Evolutionary conservation across 2,113 vertebrate species (phyloP), one percentile per base, ranked within the genome.

Genomic region (Pyxicephalus adspersus): DNA sequence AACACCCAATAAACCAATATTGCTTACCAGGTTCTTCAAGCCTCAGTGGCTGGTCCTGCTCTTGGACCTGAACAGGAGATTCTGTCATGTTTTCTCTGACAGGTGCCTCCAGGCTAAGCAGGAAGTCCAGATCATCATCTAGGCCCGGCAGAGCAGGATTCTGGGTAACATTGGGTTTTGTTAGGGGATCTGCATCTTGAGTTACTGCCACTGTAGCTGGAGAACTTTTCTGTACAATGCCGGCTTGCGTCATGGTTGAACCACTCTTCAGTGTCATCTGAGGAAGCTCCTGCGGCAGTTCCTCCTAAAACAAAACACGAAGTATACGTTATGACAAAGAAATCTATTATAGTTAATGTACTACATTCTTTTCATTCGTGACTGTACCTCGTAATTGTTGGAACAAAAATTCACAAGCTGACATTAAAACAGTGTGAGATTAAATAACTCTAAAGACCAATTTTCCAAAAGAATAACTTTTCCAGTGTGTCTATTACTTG

Each of bases 81-180:
- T 45, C 55, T 15, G 64, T 6, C 2, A 67, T 81, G 67, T 70
- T 84, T 20, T 68, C 84, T 78, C 71, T 78, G 17, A 83, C 17
- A 2, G 95, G 91, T 17, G 89, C 92, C 80, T 96, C 91, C 84
- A 98, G 88, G 84, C 84, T 87, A 26, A 98, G 93, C 76, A 99
- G 90, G 84, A 90, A 85, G 83, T 98, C 96, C 64, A 98, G 89
- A 76, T 98, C 96, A 77, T 96, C 91, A 29, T 97, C 95, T 23
- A 90, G 83, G 9, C n/a, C 50, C 3, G 51, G 22, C 5, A 11
- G 26, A 23, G 23, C 15, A 4, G 50, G 50, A 2, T 65, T n/a
- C 3, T 19, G 20, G 11, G 28, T 5, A 23, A 3, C 3, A 3
- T 64, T 22, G 63, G 19, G 5, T 26, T 67, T 22, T 64, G 34